These are phyloP conservation scores for Pyralis farinalis DNA, from an alignment of 2,888 invertebrate species.

Conservation along the genomic window DNA sequence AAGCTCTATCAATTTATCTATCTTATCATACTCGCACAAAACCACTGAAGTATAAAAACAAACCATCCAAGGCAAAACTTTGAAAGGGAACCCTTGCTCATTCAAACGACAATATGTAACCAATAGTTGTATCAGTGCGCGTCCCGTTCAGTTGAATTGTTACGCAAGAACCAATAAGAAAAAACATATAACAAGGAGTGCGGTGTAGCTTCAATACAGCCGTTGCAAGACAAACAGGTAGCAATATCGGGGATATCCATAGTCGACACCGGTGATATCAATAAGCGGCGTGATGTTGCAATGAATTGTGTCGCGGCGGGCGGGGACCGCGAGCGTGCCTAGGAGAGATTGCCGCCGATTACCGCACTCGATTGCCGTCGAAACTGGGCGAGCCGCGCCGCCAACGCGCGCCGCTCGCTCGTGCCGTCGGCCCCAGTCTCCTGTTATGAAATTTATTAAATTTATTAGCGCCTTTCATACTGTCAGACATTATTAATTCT, in stretches of 20 bases:
- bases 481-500: constrained; percentile 9
- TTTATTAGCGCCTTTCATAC: constrained; percentile 15
- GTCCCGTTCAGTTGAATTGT: constrained; percentile 43
- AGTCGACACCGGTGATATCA: constrained; percentile 51
- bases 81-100: constrained; percentile 32
- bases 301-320: constrained; percentile 35
- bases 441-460: constrained; percentile 10
- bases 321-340: constrained; percentile 45
- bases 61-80: constrained; percentile 36
- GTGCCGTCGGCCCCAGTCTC: constrained; percentile 3
- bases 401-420: constrained; percentile 1
- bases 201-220: constrained; percentile 46
- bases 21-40: constrained; percentile 26
- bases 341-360: constrained; percentile 47
- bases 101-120: constrained; percentile 41
- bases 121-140: constrained; percentile 44
- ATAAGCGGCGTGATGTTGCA: constrained; percentile 41
- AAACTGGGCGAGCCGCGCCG: constrained; percentile 11
- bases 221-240: constrained; percentile 62
- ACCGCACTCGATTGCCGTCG: constrained; percentile 39
- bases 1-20: constrained; percentile 21
- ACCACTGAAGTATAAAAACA: constrained; percentile 38
- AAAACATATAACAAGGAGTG: constrained; percentile 43
- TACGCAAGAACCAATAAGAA: constrained; percentile 48
- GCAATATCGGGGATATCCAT: constrained; percentile 57